phyloP scores from a whole-genome alignment of 2,888 invertebrate genomes.

The Pardosa pseudoannulata region DNA sequence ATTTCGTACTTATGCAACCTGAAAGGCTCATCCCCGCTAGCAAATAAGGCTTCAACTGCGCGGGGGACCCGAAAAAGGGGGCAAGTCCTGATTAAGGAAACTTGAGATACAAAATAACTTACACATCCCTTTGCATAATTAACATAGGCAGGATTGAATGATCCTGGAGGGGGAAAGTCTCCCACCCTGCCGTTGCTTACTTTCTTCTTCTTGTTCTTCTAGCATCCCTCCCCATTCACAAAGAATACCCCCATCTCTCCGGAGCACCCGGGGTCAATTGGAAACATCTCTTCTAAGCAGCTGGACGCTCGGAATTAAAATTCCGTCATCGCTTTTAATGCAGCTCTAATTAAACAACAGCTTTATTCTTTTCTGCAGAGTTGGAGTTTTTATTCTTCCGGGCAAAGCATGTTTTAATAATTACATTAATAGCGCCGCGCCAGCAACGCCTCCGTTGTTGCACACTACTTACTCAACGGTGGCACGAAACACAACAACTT shows the following conservation, averaged over 20 bases:
- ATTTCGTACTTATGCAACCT: conserved; percentile 71
- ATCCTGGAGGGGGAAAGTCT: conserved; percentile 24
- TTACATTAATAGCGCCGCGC: conserved; percentile 68
- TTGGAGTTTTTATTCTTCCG: conserved; percentile 67
- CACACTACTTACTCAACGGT: conserved; percentile 64
- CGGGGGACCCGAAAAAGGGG: conserved; percentile 47
- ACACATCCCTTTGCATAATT: conserved; percentile 71
- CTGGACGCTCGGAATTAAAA: conserved; percentile 72
- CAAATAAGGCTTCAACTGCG: conserved; percentile 59
- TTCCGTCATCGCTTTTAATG: conserved; percentile 73
- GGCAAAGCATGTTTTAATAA: conserved; percentile 72
- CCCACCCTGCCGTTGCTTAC: conserved; percentile 24
- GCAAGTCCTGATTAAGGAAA: conserved; percentile 54
- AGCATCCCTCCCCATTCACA: conserved; percentile 35
- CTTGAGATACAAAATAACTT: conserved; percentile 70
- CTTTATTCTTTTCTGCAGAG: conserved; percentile 68
- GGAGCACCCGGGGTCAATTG: conserved; percentile 71
- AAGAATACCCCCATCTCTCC: conserved; percentile 45
- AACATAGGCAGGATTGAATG: conserved; percentile 72
- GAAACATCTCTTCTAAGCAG: conserved; percentile 65
- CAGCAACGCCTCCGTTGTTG: conserved; percentile 42
- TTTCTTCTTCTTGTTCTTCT: conserved; percentile 47
- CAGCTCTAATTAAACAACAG: conserved; percentile 73
- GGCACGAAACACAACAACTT: conserved; percentile 65
- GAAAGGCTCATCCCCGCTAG: conserved; percentile 68